Evolutionary conservation across 2,113 vertebrate genomes (phyloP).

Genomic region (Orcinus orca): DNA sequence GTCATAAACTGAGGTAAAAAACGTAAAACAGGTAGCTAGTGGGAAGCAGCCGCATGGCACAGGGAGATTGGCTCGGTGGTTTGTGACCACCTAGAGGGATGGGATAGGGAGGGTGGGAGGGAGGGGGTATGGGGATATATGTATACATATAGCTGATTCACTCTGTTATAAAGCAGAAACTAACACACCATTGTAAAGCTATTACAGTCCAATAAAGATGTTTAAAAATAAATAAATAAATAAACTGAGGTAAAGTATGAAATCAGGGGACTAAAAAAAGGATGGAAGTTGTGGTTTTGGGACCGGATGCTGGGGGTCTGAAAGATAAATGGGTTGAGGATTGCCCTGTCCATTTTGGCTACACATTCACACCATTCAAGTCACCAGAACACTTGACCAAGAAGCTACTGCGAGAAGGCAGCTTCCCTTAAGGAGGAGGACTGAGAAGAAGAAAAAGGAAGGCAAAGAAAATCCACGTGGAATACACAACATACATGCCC

Average conservation of each 20-base stretch:
- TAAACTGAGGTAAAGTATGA: conserved; percentile 36
- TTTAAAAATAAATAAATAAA: background rate
- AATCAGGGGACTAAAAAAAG: conserved; percentile 15
- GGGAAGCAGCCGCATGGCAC: too few relatives aligned
- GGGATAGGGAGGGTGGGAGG: too few relatives aligned
- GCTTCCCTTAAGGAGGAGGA: conserved; percentile 70
- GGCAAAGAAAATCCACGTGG: conserved; percentile 72
- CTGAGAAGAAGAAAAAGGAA: conserved; percentile 62
- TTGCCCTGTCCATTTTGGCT: conserved; percentile 73
- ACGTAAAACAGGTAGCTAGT: rapidly evolving
- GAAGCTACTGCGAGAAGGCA: conserved; percentile 60
- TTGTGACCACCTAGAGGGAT: too few relatives aligned
- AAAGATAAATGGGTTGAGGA: conserved; percentile 80
- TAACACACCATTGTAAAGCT: too few relatives aligned
- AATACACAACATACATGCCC: conserved; percentile 63
- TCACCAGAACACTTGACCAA: conserved; percentile 78
- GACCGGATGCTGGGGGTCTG: conserved; percentile 73
- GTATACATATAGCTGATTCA: too few relatives aligned
- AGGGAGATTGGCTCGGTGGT: too few relatives aligned
- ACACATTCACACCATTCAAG: conserved; percentile 72
- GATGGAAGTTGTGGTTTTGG: conserved; percentile 35
- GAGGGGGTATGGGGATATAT: too few relatives aligned
- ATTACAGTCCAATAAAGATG: too few relatives aligned
- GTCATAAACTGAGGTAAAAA: conserved; percentile 53
- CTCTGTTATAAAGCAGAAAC: too few relatives aligned